These are phyloP conservation scores for Heterotilapia buettikoferi DNA, from an alignment of 2,113 vertebrate species.

Conservation along the genomic window DNA sequence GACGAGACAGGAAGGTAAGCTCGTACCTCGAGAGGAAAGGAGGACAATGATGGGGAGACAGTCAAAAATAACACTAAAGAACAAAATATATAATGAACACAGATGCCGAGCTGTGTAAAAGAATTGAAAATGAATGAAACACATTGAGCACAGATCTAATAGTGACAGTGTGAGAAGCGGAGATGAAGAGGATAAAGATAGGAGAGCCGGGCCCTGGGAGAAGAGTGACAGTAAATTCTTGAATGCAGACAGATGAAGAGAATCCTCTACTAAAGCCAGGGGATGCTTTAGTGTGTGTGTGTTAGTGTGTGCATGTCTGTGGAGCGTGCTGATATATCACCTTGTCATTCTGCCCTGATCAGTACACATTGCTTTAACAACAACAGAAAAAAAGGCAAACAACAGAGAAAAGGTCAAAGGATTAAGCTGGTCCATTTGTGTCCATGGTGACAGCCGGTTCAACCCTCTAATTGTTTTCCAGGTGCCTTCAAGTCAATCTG, in stretches of 20 bases:
- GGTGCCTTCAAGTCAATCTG: not conserved
- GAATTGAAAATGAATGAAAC: conserved; percentile 22
- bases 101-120: not conserved
- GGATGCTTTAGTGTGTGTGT: not conserved
- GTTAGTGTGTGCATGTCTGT: not conserved
- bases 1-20: not conserved
- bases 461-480: not conserved
- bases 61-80: conserved; percentile 19
- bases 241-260: conserved; percentile 31
- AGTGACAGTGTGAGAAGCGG: not conserved
- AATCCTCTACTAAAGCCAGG: conserved; percentile 2
- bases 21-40: not conserved
- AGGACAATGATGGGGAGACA: not conserved
- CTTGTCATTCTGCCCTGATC: not conserved
- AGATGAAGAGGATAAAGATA: conserved; percentile 19
- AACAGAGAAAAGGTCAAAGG: not conserved
- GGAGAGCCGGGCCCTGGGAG: conserved; percentile 13
- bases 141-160: conserved; percentile 9
- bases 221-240: conserved; percentile 44
- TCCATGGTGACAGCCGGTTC: not conserved
- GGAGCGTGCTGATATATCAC: not conserved
- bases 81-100: not conserved
- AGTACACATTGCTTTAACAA: conserved; percentile 3
- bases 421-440: conserved; percentile 14
- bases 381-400: not conserved